Conservation (phyloP, 37 sponge, comb jelly and placozoan species). For the Geodia barretti region DNA sequence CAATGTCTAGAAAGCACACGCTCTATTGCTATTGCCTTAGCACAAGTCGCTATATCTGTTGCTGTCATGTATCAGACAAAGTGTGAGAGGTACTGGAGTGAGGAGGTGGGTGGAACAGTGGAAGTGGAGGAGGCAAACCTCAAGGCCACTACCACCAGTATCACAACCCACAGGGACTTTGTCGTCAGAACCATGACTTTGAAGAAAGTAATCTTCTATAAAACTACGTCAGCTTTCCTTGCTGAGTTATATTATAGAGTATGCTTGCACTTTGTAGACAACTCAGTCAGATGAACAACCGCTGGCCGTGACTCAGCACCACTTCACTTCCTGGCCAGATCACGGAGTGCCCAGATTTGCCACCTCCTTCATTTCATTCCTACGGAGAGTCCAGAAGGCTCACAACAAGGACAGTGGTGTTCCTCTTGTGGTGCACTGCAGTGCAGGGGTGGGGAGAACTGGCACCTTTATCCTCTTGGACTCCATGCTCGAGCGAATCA, state of each 20-base stretch:
- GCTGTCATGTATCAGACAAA: conserved; percentile 33
- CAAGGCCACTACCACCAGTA: conserved; percentile 21
- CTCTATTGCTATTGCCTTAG: too few relatives aligned
- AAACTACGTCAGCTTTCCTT: background rate
- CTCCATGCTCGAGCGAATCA: conserved; percentile 40
- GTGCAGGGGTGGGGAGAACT: conserved; percentile 71
- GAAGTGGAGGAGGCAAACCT: conserved; percentile 5
- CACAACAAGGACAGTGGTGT: conserved; percentile 15
- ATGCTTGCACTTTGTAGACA: background rate
- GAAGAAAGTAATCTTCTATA: conserved; percentile 13
- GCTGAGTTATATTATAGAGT: background rate
- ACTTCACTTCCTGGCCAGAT: conserved; percentile 73
- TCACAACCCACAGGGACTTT: conserved; percentile 54
- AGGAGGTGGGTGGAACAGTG: conserved; percentile 27
- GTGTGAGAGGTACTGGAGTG: conserved; percentile 81
- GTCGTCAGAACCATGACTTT: conserved; percentile 31
- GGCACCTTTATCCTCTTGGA: conserved; percentile 61
- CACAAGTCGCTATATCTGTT: too few relatives aligned
- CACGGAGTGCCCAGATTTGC: conserved; percentile 78
- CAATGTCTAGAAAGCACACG: too few relatives aligned
- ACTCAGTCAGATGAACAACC: conserved; percentile 1
- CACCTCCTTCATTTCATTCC: conserved; percentile 57
- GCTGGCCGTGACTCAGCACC: conserved; percentile 58
- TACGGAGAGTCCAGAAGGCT: conserved; percentile 38
- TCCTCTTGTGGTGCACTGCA: conserved; percentile 73